These are phyloP conservation scores for Drosophila stalkeri DNA, from an alignment of 2,888 invertebrate species.

Conservation along the genomic window DNA sequence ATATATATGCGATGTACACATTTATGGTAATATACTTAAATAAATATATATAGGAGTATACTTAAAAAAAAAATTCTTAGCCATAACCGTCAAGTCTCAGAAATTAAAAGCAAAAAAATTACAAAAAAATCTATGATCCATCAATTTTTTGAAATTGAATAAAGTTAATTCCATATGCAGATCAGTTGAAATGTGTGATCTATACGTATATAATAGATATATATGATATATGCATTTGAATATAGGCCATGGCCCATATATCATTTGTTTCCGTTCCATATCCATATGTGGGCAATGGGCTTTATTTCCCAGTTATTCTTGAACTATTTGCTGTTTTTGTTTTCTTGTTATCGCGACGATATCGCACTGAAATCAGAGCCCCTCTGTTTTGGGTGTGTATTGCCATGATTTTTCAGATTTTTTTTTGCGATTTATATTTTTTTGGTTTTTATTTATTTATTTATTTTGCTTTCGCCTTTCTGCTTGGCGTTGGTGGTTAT, in stretches of 20 bases:
- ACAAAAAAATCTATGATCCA: too few relatives aligned
- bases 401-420: constrained; percentile 71
- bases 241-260: constrained; percentile 13
- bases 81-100: not conserved
- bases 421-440: constrained; percentile 5
- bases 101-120: too few relatives aligned
- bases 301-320: constrained; percentile 8
- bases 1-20: too few relatives aligned
- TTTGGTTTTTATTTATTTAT: not conserved
- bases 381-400: constrained; percentile 63
- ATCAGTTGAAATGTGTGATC: not conserved
- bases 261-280: not conserved
- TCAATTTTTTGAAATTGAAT: too few relatives aligned
- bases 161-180: not conserved
- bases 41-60: not conserved
- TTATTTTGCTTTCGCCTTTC: not conserved
- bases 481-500: constrained; percentile 47
- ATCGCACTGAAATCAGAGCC: constrained; percentile 69
- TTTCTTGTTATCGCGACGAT: constrained; percentile 64
- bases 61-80: too few relatives aligned
- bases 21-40: not conserved
- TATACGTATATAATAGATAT: not conserved
- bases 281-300: not conserved
- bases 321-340: not conserved
- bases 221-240: not conserved